Conservation (phyloP, 2,888 invertebrate genomes). For the Athalia rosae region DNA sequence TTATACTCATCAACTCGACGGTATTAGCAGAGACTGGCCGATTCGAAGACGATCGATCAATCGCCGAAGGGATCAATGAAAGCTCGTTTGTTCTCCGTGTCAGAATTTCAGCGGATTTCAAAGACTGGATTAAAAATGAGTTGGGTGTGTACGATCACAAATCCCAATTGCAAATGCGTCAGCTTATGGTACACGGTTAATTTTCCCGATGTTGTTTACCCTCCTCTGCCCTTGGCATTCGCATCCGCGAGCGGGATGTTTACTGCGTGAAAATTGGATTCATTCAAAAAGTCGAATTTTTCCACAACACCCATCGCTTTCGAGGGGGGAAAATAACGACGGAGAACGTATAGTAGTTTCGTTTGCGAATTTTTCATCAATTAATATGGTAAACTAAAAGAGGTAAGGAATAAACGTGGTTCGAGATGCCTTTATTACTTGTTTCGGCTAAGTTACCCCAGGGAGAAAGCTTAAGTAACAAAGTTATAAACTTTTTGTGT, state of each 20-base stretch:
- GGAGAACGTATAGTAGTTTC: constrained; percentile 7
- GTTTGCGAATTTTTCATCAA: constrained; percentile 18
- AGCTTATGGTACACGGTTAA: constrained; percentile 15
- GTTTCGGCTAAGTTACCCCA: constrained; percentile 13
- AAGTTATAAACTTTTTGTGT: constrained; percentile 25
- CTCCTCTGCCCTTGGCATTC: too few relatives aligned
- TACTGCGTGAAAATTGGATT: constrained; percentile 25
- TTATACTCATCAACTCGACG: too few relatives aligned
- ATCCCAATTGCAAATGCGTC: background rate
- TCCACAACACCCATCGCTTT: background rate
- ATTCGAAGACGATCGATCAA: background rate
- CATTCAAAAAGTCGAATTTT: background rate
- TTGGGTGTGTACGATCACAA: constrained; percentile 7
- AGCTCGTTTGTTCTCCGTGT: background rate
- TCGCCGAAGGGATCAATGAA: background rate
- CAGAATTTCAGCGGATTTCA: too few relatives aligned
- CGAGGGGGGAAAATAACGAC: background rate
- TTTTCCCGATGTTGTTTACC: background rate
- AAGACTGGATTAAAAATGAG: background rate
- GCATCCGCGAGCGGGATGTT: background rate
- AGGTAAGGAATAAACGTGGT: background rate
- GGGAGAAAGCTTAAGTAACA: background rate
- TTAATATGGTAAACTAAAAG: constrained; percentile 23
- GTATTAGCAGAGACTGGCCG: too few relatives aligned
- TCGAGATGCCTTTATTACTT: background rate